Base-by-base conservation (phyloP, 2,888 invertebrate species). In the Eilema depressum region DNA sequence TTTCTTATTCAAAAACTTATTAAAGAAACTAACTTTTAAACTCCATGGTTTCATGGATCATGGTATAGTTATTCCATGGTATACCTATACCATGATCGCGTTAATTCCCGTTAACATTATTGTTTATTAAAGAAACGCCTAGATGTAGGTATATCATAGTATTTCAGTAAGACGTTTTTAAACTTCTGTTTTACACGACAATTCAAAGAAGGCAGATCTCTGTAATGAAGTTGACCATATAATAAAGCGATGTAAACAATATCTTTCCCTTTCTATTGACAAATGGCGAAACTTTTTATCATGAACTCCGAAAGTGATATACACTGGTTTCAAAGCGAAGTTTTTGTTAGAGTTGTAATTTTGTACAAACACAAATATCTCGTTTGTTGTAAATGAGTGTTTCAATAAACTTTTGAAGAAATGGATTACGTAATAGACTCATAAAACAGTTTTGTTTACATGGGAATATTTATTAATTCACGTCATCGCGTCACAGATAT, bases 281-380 rank as follows among this genome's bases (percentile, higher is more conserved):
- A 59, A 28, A 59, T 59, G 26, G 59, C 59, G 14, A 59, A 59
- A 59, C 59, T 59, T 59, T 59, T 59, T 59, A 59, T 59, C 14
- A n/a, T 53, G 59, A 28, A 26, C 17, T 28, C 1, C 14, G 5
- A 28, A 59, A 28, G 25, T 26, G 17, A 28, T 59, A 59, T 17
- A 17, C 28, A 26, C 10, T 26, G 5, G 0, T 57, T 26, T 17
- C 59, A 20, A 47, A 53, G n/a, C 8, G 20, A n/a, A 53, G 8
- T 7, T n/a, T 53, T 10, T n/a, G 53, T n/a, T n/a, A 2, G 53
- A 8, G 20, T n/a, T 53, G n/a, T 53, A 20, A 53, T n/a, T 53
- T 53, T 7, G 53, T 53, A 12, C 1, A 37, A 12, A 47, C 47
- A 47, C 20, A 47, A 47, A 47, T 47, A 47, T 53, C 53, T 53